phyloP scores from a whole-genome alignment of 2,113 vertebrate species.

The Tachuris rubrigastra region DNA sequence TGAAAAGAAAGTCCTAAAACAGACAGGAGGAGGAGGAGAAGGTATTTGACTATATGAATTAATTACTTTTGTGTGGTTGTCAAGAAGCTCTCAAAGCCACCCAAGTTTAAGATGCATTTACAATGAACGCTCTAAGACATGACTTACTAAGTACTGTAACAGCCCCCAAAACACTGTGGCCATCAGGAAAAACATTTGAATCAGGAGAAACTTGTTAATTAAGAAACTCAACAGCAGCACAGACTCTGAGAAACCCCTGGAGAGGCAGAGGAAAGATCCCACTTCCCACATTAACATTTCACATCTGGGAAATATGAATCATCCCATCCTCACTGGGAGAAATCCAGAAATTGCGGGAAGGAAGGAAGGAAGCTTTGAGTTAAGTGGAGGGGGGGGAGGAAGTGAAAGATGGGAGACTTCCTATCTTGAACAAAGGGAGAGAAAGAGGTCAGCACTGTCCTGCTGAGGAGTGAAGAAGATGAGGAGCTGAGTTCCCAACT shows the following conservation, averaged over 20 bases:
- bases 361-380: not conserved
- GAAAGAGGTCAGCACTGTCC: not conserved
- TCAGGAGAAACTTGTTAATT: not conserved
- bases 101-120: not conserved
- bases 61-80: not conserved
- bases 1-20: not conserved
- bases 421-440: not conserved
- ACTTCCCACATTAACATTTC: constrained; percentile 18
- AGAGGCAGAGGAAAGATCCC: not conserved
- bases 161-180: not conserved
- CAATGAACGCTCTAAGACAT: not conserved
- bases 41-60: not conserved
- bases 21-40: not conserved
- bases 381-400: no score
- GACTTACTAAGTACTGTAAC: not conserved
- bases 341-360: constrained; percentile 17
- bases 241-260: not conserved
- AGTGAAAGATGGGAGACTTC: not conserved
- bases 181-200: not conserved
- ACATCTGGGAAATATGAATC: constrained; percentile 19
- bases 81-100: not conserved
- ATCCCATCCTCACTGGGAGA: not conserved
- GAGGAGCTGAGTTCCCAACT: not conserved
- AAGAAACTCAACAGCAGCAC: not conserved
- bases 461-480: not conserved